A percentile compares a stretch with the other conserved stretches of the same genome.
These are phyloP conservation scores for Timandra comae DNA, from an alignment of 2,888 invertebrate genomes.

Conservation along the genomic window DNA sequence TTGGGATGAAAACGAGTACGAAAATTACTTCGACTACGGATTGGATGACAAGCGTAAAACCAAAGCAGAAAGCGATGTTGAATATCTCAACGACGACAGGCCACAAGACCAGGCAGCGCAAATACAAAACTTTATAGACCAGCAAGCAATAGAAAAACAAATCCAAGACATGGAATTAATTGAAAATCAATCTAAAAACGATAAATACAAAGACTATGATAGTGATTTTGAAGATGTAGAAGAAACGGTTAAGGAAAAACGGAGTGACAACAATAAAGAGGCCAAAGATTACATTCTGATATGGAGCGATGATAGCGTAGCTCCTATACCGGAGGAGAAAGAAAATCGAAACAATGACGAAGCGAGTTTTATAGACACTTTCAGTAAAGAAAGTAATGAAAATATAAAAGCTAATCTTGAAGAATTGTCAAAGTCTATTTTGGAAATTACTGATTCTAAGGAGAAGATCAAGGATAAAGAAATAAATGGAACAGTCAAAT, in stretches of 20 bases:
- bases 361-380: conserved; percentile 5
- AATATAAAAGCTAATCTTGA: conserved; percentile 9
- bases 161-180: conserved; percentile 15
- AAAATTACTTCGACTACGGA: background rate
- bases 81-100: background rate
- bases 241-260: no score
- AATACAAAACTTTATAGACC: conserved; percentile 14
- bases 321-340: conserved; percentile 13
- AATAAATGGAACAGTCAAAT: conserved; percentile 3
- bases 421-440: conserved; percentile 23
- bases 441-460: conserved; percentile 27
- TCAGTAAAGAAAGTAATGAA: conserved; percentile 6
- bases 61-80: background rate
- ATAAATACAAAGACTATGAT: conserved; percentile 4
- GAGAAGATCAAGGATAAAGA: conserved; percentile 13
- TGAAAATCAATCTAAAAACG: conserved; percentile 30
- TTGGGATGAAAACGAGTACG: background rate
- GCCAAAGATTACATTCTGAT: conserved; percentile 21
- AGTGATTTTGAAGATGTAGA: no score
- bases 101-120: conserved; percentile 5
- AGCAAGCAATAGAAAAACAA: conserved; percentile 13
- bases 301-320: conserved; percentile 19
- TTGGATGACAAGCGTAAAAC: conserved; percentile 1
- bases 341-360: conserved; percentile 10
- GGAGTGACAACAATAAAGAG: conserved; percentile 5